Percentiles rank a stretch among this genome's conserved stretches.
phyloP scores from a whole-genome alignment of 2,888 invertebrate species.

The Gonocerus acuteangulatus region DNA sequence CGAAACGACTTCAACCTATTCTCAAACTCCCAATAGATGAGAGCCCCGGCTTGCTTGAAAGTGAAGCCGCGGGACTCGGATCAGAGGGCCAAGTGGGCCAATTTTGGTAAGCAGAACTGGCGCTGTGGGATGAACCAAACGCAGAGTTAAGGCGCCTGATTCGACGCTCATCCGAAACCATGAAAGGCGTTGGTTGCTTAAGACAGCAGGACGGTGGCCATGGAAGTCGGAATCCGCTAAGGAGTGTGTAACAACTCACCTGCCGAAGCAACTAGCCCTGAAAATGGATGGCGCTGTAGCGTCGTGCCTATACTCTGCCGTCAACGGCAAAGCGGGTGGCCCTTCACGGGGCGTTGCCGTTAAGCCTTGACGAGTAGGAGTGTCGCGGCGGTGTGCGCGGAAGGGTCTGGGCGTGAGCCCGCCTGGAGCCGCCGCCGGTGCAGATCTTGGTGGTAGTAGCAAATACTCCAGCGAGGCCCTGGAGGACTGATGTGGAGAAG shows the following conservation, averaged over 20 bases:
- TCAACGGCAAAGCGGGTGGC: slow-evolving; percentile 33
- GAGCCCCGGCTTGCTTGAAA: slow-evolving; percentile 52
- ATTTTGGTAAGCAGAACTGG: slow-evolving; percentile 49
- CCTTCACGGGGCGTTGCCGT: slow-evolving; percentile 40
- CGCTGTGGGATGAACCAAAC: slow-evolving; percentile 52
- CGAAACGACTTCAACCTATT: slow-evolving; percentile 65
- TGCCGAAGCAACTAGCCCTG: slow-evolving; percentile 50
- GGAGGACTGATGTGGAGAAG: slow-evolving; percentile 55
- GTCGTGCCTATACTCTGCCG: slow-evolving; percentile 49
- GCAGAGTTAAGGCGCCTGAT: slow-evolving; percentile 60
- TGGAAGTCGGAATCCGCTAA: slow-evolving; percentile 62
- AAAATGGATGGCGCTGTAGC: slow-evolving; percentile 59
- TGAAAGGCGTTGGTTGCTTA: slow-evolving; percentile 57
- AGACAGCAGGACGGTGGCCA: slow-evolving; percentile 62
- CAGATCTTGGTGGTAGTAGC: slow-evolving; percentile 57
- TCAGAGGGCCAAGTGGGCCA: slow-evolving; percentile 41
- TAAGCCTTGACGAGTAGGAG: slow-evolving; percentile 54
- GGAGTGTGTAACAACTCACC: slow-evolving; percentile 48
- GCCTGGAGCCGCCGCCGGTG: slow-evolving; percentile 50
- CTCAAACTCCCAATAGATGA: slow-evolving; percentile 71
- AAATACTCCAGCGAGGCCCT: slow-evolving; percentile 52
- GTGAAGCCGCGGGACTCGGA: slow-evolving; percentile 49
- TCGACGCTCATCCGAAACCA: slow-evolving; percentile 54
- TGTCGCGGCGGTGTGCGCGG: slow-evolving; percentile 47
- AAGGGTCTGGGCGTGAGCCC: slow-evolving; percentile 51